Evolutionary conservation across 2,797 vertebrate genomes (phyloP).

Genomic region (Bufotes viridis): DNA sequence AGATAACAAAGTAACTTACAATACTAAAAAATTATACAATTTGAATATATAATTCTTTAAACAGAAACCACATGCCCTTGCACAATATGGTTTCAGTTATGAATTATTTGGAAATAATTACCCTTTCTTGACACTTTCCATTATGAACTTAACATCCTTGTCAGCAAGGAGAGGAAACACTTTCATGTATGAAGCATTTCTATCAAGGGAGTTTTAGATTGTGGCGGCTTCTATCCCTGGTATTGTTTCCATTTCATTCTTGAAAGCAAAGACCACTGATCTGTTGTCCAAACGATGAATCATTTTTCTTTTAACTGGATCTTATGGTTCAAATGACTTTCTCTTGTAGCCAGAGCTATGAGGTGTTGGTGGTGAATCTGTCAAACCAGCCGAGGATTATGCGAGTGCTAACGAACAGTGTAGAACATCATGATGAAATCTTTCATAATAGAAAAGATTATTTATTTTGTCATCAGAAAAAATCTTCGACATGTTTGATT

Average conservation of each 20-base stretch:
- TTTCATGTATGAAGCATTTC: constrained; percentile 52
- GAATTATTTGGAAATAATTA: constrained; percentile 55
- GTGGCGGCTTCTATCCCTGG: constrained; percentile 51
- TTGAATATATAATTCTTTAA: constrained; percentile 14
- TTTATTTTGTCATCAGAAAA: neutral
- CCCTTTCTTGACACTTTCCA: constrained; percentile 48
- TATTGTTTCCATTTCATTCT: constrained; percentile 50
- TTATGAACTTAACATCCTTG: constrained; percentile 56
- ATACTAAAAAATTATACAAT: neutral
- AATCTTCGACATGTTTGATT: neutral
- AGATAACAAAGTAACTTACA: neutral
- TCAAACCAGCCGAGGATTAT: constrained; percentile 10
- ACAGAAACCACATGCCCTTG: constrained; percentile 16
- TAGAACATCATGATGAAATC: neutral
- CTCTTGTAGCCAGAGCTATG: constrained; percentile 16
- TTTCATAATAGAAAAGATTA: neutral
- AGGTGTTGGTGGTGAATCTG: constrained; percentile 34
- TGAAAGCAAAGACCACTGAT: constrained; percentile 40
- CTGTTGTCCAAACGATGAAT: constrained; percentile 46
- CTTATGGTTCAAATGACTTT: constrained; percentile 17
- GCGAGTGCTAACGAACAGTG: constrained; percentile 2
- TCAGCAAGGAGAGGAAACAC: constrained; percentile 49
- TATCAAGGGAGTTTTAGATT: constrained; percentile 47
- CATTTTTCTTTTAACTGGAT: constrained; percentile 31
- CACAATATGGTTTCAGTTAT: constrained; percentile 45